phyloP scores from a whole-genome alignment of 1,140 invertebrate species.

The Cephus cinctus region DNA sequence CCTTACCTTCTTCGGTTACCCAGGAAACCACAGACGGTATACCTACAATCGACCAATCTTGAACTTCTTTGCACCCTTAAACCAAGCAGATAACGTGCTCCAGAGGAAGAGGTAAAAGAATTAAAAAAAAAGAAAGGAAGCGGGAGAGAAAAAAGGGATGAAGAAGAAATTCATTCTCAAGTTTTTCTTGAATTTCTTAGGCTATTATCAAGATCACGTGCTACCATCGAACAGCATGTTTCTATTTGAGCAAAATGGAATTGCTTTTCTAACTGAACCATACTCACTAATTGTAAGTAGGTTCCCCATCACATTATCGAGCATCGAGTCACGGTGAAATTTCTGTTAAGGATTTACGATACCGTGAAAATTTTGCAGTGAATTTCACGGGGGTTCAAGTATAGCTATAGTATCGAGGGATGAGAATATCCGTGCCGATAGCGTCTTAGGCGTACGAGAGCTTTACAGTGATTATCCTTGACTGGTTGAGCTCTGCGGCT shows the following conservation, averaged over 20 bases:
- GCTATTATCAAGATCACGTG: background rate
- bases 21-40: too few relatives aligned
- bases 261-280: background rate
- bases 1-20: too few relatives aligned
- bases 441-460: constrained; percentile 18
- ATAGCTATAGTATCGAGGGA: too few relatives aligned
- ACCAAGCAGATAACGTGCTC: background rate
- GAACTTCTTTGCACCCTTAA: too few relatives aligned
- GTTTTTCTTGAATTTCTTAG: background rate
- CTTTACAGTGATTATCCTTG: constrained; percentile 49
- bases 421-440: constrained; percentile 8
- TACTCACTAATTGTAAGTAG: too few relatives aligned
- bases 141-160: background rate
- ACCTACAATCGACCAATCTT: too few relatives aligned
- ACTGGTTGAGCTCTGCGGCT: constrained; percentile 44
- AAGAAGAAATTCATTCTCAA: background rate
- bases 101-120: background rate
- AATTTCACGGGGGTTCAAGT: too few relatives aligned
- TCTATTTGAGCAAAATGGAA: background rate
- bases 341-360: too few relatives aligned
- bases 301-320: too few relatives aligned
- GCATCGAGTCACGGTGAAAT: too few relatives aligned
- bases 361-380: too few relatives aligned
- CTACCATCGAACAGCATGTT: background rate
- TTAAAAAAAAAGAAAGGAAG: background rate